Evolutionary conservation across 2,797 vertebrate genomes (phyloP).

Genomic region (Delichon dasypus): DNA sequence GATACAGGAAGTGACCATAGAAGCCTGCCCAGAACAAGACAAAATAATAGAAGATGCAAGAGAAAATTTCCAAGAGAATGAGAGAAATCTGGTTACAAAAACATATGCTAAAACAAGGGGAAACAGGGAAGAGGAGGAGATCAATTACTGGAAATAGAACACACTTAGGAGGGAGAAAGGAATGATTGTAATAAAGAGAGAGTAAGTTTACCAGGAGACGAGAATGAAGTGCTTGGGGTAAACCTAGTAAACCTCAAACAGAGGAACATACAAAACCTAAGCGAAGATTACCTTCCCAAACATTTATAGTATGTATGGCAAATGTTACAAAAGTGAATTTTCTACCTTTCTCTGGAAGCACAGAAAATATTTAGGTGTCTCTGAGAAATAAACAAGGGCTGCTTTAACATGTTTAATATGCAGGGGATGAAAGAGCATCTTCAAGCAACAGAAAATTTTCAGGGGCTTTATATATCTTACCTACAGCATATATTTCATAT

Average conservation of each 20-base stretch:
- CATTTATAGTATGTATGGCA: not conserved
- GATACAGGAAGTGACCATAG: not conserved
- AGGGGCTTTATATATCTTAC: not conserved
- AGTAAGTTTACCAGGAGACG: not conserved
- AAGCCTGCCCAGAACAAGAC: conserved; percentile 1
- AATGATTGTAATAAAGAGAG: not conserved
- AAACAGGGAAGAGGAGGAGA: not conserved
- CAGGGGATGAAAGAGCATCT: not conserved
- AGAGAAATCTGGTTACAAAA: not conserved
- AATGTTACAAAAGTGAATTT: not conserved
- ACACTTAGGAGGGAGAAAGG: not conserved
- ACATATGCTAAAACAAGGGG: not conserved
- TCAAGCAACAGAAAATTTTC: not conserved
- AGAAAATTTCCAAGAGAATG: not conserved
- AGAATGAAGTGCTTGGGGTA: not conserved
- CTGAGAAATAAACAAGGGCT: not conserved
- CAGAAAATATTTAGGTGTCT: not conserved
- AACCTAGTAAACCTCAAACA: not conserved
- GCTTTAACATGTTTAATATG: not conserved
- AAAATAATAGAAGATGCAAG: not conserved
- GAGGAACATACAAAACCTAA: not conserved
- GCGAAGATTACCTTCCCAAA: not conserved
- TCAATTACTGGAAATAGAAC: not conserved
- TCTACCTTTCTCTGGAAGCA: not conserved
- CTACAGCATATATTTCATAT: not conserved